Conservation (phyloP, 1,140 invertebrate genomes). For the Formica selysi region DNA sequence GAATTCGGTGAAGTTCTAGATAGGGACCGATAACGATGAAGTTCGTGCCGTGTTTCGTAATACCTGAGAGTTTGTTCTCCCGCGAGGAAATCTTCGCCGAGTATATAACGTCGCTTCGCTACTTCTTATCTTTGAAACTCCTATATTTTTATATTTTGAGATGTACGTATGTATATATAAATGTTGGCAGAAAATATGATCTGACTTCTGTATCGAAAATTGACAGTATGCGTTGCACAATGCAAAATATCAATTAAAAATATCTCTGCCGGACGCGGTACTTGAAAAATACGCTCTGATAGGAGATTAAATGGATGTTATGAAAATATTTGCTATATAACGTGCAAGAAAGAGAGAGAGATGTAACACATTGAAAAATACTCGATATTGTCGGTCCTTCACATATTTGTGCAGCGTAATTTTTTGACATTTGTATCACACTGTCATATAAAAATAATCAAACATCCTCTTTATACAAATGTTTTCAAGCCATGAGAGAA, state of each 20-base stretch:
- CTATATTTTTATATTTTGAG: background rate
- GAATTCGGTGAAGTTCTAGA: conserved; percentile 51
- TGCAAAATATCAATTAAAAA: conserved; percentile 58
- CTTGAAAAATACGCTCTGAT: conserved; percentile 61
- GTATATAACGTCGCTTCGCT: background rate
- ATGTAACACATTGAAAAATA: conserved; percentile 52
- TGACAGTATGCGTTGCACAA: background rate
- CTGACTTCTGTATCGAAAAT: conserved; percentile 38
- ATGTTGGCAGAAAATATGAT: conserved; percentile 6
- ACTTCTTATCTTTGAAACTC: conserved; percentile 28
- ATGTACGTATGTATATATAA: too few species aligned
- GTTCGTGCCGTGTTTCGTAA: conserved; percentile 54
- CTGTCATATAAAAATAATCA: conserved; percentile 27
- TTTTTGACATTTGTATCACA: conserved; percentile 51
- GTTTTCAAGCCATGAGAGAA: background rate
- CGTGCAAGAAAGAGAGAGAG: conserved; percentile 3
- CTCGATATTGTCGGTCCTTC: conserved; percentile 37
- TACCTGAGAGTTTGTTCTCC: conserved; percentile 41
- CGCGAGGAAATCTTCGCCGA: conserved; percentile 3
- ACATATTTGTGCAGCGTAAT: conserved; percentile 54
- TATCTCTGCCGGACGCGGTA: conserved; percentile 49
- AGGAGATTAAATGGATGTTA: conserved; percentile 63
- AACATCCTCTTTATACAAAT: conserved; percentile 22
- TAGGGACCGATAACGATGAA: conserved; percentile 46
- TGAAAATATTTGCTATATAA: conserved; percentile 60